Evolutionary conservation across 2,888 invertebrate genomes (phyloP), one percentile per base, ranked within the genome.

Genomic region (Galerucella calmariensis): DNA sequence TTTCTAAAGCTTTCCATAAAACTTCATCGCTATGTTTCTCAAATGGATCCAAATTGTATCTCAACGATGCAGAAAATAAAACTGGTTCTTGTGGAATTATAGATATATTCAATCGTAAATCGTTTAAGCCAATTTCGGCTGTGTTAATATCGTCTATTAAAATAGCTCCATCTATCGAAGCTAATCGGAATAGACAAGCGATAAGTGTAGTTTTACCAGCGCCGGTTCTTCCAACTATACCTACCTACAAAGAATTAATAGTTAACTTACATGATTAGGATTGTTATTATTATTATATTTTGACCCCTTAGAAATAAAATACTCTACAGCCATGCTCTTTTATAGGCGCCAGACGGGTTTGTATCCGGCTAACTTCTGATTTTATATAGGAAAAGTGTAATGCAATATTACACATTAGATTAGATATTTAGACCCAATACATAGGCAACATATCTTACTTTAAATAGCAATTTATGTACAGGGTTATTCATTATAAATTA

Each of bases 31-130:
- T 89, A 78, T 91, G 91, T 83, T 93, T 92, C 69, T 92, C 90
- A 84, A 95, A 94, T 0, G 96, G 96, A 89, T 96, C 96, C 83
- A 97, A 89, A 87, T 97, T 97, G 84, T 93, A 92, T 9, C 97
- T 90, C 59, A 96, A 87, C 12, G 93, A 92, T 16, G 94, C 94
- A 0, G 94, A 94, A 85, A 97, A 96, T 24, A 96, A 86, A 56
- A 95, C 92, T 0, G 96, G 96, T 83, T 96, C 75, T 59, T 6
- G 97, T 0, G 97, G 97, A 83, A 97, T 97, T 75, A 97, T 97
- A 0, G 97, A 93, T 72, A 97, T 94, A 81, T 92, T 93, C 66
- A 91, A 91, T 65, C 97, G 89, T 24, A 97, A 88, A 82, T 95
- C 94, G 85, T 94, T 90, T 6, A 97, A 88, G 1, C 94, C 94